Conservation (phyloP, 1,140 invertebrate genomes). For the Dryas iulia region DNA sequence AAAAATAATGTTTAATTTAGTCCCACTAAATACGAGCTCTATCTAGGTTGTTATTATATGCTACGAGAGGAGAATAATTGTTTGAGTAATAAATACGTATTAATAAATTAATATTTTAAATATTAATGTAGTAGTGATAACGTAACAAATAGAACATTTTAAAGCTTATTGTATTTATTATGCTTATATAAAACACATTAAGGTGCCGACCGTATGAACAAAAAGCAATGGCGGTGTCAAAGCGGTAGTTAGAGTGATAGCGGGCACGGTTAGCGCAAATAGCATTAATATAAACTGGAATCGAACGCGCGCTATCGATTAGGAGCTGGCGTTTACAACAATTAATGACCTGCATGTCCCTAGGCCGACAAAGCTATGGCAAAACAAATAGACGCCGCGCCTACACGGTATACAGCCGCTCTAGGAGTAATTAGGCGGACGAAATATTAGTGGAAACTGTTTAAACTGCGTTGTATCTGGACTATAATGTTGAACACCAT, state of each 20-base stretch:
- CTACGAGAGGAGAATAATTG: too few relatives aligned
- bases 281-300: constrained; percentile 79
- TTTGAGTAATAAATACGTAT: too few relatives aligned
- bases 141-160: not conserved
- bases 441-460: constrained; percentile 2
- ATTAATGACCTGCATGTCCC: constrained; percentile 79
- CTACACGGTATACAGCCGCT: constrained; percentile 50
- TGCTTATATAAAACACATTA: constrained; percentile 11
- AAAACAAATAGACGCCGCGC: constrained; percentile 77
- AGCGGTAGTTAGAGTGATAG: constrained; percentile 52
- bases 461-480: not conserved
- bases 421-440: not conserved
- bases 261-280: constrained; percentile 66
- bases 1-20: too few relatives aligned
- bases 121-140: too few relatives aligned
- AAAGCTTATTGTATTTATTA: not conserved
- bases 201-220: constrained; percentile 17
- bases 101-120: too few relatives aligned
- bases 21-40: too few relatives aligned
- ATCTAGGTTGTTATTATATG: too few relatives aligned
- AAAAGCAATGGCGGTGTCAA: constrained; percentile 40
- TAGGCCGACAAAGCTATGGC: constrained; percentile 76
- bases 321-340: constrained; percentile 76
- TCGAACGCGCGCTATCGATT: constrained; percentile 78
- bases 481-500: not conserved